Base-by-base conservation (phyloP, 2,888 invertebrate species). In the Nomada hirtipes region DNA sequence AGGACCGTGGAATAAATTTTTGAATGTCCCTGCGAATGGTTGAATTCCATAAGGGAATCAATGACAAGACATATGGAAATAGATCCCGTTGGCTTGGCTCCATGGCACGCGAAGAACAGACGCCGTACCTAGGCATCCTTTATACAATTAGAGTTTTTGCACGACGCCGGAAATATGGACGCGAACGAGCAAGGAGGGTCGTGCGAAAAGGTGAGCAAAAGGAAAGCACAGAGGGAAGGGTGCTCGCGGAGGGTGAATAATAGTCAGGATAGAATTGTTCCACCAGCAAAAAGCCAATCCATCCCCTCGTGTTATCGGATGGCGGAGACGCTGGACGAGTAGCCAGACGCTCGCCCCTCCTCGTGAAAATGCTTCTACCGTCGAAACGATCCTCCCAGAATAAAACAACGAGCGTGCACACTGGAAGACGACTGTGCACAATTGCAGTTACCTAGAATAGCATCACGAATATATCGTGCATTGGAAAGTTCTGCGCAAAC, bases 81-180 rank as follows among this genome's bases (percentile, higher is more conserved):
- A 72, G 69, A 47, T 47, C n/a, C 47, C 60, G 71, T 85, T 88
- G 88, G 87, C 83, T 26, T 61, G 60, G 53, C 11, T 88, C 85
- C 76, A 85, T 60, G 59, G 59, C 82, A 74, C 84, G 65, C 53
- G 76, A 82, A 55, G 79, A 72, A 81, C 83, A 84, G 70, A 79
- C 67, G 75, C 67, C 68, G 26, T 69, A 29, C 65, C 63, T 72
- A 85, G 88, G 88, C 89, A 90, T 91, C 89, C 90, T 91, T 92
- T 88, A 92, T 89, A 89, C 92, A 92, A 92, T 93, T 93, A 92
- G 88, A 88, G 86, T 92, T 92, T 92, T 92, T 92, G 89, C 88
- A 67, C 76, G 83, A 72, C 79, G 68, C 85, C 86, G 90, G 90
- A 91, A 92, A 92, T 90, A 90, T 90, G 88, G 80, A 84, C 72